These are phyloP conservation scores for Sisyra nigra DNA, from an alignment of 2,888 invertebrate genomes.

Conservation along the genomic window DNA sequence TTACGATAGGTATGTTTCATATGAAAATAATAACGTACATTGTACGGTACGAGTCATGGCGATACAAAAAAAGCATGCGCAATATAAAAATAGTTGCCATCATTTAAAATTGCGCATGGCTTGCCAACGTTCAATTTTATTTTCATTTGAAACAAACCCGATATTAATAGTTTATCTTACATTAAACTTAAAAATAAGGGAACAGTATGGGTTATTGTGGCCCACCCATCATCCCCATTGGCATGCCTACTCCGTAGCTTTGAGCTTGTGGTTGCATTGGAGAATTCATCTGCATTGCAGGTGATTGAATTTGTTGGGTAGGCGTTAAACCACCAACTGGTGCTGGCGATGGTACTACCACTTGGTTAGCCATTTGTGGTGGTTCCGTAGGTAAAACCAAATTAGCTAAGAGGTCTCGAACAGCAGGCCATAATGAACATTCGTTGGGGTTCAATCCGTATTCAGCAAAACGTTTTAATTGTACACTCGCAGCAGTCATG, in stretches of 20 bases:
- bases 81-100: no score
- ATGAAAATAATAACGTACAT: no score
- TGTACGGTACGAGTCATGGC: no score
- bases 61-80: no score
- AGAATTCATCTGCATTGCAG: constrained; percentile 39
- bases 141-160: no score
- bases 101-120: no score
- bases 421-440: constrained; percentile 82
- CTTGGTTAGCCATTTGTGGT: constrained; percentile 28
- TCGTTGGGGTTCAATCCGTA: constrained; percentile 51
- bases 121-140: no score
- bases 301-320: constrained; percentile 36
- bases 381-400: constrained; percentile 67
- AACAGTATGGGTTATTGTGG: constrained; percentile 15
- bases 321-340: constrained; percentile 28
- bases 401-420: constrained; percentile 74
- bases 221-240: constrained; percentile 26
- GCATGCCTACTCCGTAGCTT: constrained; percentile 26
- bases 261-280: constrained; percentile 33
- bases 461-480: constrained; percentile 58
- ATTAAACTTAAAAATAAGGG: no score
- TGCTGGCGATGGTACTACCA: constrained; percentile 29
- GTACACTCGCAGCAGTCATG: constrained; percentile 42
- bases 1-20: no score
- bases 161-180: no score